These are phyloP conservation scores for Drosophila macrothrix DNA, from an alignment of 2,888 invertebrate genomes.

Conservation along the genomic window DNA sequence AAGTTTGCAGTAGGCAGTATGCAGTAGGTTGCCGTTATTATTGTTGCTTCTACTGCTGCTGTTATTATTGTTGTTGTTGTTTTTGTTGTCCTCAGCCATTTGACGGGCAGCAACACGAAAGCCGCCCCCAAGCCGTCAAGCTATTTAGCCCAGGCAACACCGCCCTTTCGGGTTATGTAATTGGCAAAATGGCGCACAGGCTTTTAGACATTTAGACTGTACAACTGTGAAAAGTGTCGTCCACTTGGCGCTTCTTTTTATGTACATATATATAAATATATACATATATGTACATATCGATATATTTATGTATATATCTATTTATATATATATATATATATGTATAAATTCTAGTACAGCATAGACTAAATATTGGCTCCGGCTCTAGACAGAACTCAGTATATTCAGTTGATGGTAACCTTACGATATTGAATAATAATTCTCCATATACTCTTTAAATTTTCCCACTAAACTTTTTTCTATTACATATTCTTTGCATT, in stretches of 20 bases:
- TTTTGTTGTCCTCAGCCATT: conserved; percentile 45
- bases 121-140: conserved; percentile 1
- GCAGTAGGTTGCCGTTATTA: conserved; percentile 48
- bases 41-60: conserved; percentile 4
- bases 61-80: conserved; percentile 6
- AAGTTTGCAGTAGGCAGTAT: conserved; percentile 68
- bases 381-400: background rate
- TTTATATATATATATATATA: background rate
- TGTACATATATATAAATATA: background rate
- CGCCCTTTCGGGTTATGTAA: conserved; percentile 57
- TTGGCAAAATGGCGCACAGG: conserved; percentile 40
- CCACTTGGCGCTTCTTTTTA: background rate
- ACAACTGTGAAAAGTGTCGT: conserved; percentile 4
- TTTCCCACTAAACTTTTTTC: background rate
- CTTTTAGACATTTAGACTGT: conserved; percentile 5
- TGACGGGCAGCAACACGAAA: conserved; percentile 48
- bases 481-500: no score
- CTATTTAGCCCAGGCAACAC: conserved; percentile 32
- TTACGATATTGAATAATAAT: background rate
- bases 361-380: background rate
- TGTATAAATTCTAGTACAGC: background rate
- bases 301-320: background rate
- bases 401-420: background rate
- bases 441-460: background rate
- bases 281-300: background rate